Percentiles rank a stretch among this genome's conserved stretches.
phyloP scores from a whole-genome alignment of 1,140 invertebrate species.

The Drosophila busckii region DNA sequence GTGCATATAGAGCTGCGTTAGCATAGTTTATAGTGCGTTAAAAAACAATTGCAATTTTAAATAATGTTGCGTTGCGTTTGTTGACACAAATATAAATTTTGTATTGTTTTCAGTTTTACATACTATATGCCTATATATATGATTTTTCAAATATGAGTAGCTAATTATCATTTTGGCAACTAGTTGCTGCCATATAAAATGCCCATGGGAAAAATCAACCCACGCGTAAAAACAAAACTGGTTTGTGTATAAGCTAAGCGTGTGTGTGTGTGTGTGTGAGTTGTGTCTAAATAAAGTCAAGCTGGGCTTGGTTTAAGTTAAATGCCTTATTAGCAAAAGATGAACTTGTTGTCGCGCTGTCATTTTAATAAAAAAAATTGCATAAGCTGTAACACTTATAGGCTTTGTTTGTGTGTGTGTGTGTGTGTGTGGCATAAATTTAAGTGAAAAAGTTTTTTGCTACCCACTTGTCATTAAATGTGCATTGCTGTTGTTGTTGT shows the following conservation, averaged over 20 bases:
- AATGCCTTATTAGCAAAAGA: conserved; percentile 50
- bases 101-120: too few species aligned
- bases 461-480: conserved; percentile 75
- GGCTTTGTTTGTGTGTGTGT: conserved; percentile 1
- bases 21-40: too few species aligned
- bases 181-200: too few species aligned
- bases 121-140: too few species aligned
- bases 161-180: too few species aligned
- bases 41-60: too few species aligned
- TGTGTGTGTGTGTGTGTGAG: too few species aligned
- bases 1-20: too few species aligned
- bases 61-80: too few species aligned
- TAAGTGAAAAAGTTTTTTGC: conserved; percentile 74
- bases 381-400: conserved; percentile 37
- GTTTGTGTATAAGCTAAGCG: conserved; percentile 11
- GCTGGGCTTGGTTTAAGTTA: conserved; percentile 30
- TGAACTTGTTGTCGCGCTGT: conserved; percentile 32
- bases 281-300: conserved; percentile 47
- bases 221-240: conserved; percentile 14
- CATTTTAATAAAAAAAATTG: conserved; percentile 62
- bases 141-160: too few species aligned
- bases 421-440: conserved; percentile 58
- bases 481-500: conserved; percentile 60
- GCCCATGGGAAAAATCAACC: too few species aligned
- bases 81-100: too few species aligned